Base-by-base conservation (phyloP, 2,797 vertebrate species). In the Platalea minor region DNA sequence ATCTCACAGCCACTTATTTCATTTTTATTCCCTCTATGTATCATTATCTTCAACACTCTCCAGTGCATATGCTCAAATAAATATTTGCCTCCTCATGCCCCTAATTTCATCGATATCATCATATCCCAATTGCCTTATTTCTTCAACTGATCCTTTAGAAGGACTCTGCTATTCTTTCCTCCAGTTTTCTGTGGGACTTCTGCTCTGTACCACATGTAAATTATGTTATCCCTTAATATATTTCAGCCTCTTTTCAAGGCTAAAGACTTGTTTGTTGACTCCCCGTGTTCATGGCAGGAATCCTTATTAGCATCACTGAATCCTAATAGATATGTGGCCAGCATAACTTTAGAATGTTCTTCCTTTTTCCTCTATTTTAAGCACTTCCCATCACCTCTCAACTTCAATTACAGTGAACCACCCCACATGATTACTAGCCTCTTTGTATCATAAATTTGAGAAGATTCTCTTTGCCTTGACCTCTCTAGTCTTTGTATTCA, bases 291-390 rank as follows among this genome's bases (percentile, higher is more conserved):
- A 60, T 11, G 11, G 28, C 26, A 91, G 25, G n/a, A 64, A 51
- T 26, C 24, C 70, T 43, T 51, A 39, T 9, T 39, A 29, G 60
- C n/a, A 68, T 35, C 41, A 53, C 37, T 35, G 20, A 88, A 84
- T 33, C 54, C 17, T 19, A 53, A 76, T 1, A 3, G 54, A 28
- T 39, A 53, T 0, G 0, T 12, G 37, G 18, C 43, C 54, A 84
- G 29, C 23, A 48, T 8, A 72, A 48, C 39, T 81, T 81, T 13
- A 59, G 28, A 3, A 67, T 12, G 28, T 2, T 65, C 46, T 74
- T 73, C 14, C 28, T 63, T 72, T 48, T 60, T 89, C 69, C n/a
- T 72, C 29, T 50, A 4, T 65, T 85, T 87, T 50, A 88, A 82
- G 17, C 21, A 31, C 19, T 78, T 70, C 26, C 31, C n/a, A 67